Evolutionary conservation across 2,888 invertebrate genomes (phyloP).

Genomic region (Onthophagus sagittarius): DNA sequence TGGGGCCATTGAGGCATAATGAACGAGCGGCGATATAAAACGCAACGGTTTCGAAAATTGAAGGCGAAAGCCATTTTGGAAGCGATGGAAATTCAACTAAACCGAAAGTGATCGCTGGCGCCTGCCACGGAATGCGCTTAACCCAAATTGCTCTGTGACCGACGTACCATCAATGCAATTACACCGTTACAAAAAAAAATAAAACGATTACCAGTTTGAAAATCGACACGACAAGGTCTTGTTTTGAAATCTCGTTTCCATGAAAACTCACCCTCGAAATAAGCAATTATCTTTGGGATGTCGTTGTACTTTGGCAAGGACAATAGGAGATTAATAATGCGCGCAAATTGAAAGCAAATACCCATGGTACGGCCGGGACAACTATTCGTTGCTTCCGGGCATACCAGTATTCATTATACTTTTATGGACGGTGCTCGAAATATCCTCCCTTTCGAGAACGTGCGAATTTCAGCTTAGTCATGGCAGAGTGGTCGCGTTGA

Average conservation of each 20-base stretch:
- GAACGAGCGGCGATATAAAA: neutral
- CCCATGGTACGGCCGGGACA: neutral
- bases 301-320: neutral
- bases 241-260: neutral
- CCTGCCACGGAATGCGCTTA: neutral
- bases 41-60: neutral
- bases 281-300: constrained; percentile 6
- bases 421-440: constrained; percentile 4
- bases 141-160: neutral
- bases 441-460: constrained; percentile 3
- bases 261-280: neutral
- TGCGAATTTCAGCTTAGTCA: neutral
- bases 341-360: constrained; percentile 22
- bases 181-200: neutral
- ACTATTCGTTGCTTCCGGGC: constrained; percentile 1
- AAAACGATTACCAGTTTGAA: neutral
- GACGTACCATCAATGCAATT: neutral
- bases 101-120: neutral
- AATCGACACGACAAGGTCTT: neutral
- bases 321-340: constrained; percentile 21
- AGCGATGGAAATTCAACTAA: neutral
- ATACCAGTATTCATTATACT: constrained; percentile 21
- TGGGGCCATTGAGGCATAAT: neutral
- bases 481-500: constrained; percentile 14
- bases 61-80: neutral